Evolutionary conservation across 53 echinoderm and acorn worm species (phyloP).

Genomic region (Mesocentrotus franciscanus): DNA sequence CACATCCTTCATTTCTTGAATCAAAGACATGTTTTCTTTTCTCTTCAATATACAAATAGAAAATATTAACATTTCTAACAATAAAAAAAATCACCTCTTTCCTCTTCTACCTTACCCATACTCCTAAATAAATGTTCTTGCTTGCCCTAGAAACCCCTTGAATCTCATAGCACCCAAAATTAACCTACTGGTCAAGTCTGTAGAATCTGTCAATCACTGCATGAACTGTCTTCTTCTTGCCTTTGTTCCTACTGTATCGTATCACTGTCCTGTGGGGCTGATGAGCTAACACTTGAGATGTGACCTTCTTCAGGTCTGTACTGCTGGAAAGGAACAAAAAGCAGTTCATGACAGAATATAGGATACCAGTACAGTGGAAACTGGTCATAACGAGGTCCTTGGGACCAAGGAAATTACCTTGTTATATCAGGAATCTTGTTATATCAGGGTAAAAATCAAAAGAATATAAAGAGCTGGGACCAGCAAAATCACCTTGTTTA

Average conservation of each 20-base stretch:
- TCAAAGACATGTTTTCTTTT: no score
- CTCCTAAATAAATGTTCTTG: background rate
- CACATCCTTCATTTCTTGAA: no score
- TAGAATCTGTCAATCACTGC: slow-evolving; percentile 86
- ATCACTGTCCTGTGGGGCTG: slow-evolving; percentile 82
- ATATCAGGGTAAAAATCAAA: no score
- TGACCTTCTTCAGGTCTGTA: background rate
- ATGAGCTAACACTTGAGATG: background rate
- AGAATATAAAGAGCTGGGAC: no score
- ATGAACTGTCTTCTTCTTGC: slow-evolving; percentile 86
- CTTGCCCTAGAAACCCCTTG: background rate
- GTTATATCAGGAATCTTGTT: no score
- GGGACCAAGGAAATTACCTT: no score
- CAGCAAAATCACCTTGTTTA: no score
- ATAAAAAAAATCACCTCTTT: no score
- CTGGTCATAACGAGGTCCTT: no score
- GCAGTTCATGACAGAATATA: background rate
- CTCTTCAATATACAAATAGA: no score
- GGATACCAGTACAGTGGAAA: background rate
- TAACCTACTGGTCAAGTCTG: slow-evolving; percentile 87
- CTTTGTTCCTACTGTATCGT: slow-evolving; percentile 75
- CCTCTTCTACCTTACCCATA: no score
- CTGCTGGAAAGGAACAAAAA: background rate
- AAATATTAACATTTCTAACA: no score
- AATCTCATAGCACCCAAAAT: background rate